Evolutionary conservation across 2,888 invertebrate genomes (phyloP).

Genomic region (Acanthosepion pharaonis): DNA sequence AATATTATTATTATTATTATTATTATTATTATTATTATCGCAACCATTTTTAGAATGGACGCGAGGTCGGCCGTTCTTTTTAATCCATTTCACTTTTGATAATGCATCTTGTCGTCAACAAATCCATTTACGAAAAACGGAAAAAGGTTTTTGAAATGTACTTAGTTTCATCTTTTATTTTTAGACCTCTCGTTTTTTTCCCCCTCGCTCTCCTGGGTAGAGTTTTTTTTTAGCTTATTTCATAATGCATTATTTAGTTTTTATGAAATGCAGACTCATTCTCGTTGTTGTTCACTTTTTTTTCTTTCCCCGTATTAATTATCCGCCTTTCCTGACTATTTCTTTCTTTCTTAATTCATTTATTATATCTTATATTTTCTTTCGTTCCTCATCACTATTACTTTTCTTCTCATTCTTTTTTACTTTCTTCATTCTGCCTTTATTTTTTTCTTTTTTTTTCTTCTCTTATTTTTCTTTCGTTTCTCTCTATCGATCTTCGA

Average conservation of each 20-base stretch:
- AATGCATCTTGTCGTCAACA: constrained; percentile 22
- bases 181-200: background rate
- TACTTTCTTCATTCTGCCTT: background rate
- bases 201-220: background rate
- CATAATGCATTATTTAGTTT: background rate
- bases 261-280: background rate
- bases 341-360: no score
- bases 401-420: background rate
- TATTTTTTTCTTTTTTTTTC: background rate
- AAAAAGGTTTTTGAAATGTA: constrained; percentile 33
- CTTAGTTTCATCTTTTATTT: background rate
- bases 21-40: background rate
- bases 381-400: background rate
- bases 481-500: no score
- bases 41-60: constrained; percentile 12
- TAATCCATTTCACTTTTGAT: constrained; percentile 33
- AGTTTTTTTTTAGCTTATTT: background rate
- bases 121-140: constrained; percentile 33
- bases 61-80: constrained; percentile 4
- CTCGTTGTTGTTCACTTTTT: background rate
- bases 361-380: no score
- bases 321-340: no score
- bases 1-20: constrained; percentile 14
- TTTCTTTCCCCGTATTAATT: no score
- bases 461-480: background rate